A percentile compares a stretch with the other conserved stretches of the same genome.
Evolutionary conservation across 2,888 invertebrate species (phyloP).

Genomic region (Sphaerophoria taeniata): DNA sequence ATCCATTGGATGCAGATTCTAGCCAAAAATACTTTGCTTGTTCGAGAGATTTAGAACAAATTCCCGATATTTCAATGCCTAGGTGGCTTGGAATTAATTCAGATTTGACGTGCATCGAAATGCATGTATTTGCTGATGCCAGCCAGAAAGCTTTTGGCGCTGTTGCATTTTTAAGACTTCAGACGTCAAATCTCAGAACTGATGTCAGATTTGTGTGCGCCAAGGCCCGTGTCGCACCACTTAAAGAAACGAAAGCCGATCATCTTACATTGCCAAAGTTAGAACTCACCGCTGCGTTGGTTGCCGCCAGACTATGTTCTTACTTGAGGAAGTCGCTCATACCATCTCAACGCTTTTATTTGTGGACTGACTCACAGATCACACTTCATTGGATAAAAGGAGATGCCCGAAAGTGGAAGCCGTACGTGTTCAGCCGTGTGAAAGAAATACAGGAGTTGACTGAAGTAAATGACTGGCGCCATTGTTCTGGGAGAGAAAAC

Average conservation of each 20-base stretch:
- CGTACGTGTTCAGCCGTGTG: neutral
- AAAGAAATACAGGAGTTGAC: neutral
- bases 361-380: too few species aligned
- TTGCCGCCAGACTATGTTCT: too few species aligned
- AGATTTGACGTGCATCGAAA: neutral
- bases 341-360: too few species aligned
- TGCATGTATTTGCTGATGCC: constrained; percentile 1
- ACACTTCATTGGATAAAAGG: too few species aligned
- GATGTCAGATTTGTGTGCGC: neutral
- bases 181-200: too few species aligned
- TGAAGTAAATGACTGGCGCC: neutral
- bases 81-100: constrained; percentile 6
- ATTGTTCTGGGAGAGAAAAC: neutral
- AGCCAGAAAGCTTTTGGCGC: neutral
- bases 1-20: neutral
- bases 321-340: too few species aligned
- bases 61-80: constrained; percentile 9
- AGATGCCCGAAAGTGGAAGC: too few species aligned
- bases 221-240: neutral
- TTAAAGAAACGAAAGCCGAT: neutral
- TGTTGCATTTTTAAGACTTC: neutral
- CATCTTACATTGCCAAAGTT: neutral
- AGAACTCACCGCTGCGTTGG: too few species aligned
- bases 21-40: neutral
- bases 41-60: neutral